Conservation (phyloP, 2,888 invertebrate genomes). For the Dastarcus helophoroides region DNA sequence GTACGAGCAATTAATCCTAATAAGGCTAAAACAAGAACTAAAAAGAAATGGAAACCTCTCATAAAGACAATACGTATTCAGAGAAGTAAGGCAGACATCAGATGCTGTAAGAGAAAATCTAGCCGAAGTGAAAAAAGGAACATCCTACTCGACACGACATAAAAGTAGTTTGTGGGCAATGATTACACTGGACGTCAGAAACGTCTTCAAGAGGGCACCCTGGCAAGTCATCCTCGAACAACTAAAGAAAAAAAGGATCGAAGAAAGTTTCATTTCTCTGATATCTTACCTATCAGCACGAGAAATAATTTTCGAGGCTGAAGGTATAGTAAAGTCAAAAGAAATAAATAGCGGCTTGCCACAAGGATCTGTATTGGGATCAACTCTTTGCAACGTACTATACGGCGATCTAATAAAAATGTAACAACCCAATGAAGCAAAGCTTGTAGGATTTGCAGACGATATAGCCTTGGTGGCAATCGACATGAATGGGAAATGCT, state of each 20-base stretch:
- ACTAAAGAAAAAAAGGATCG: constrained; percentile 6
- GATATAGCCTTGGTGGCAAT: constrained; percentile 8
- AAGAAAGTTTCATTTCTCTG: constrained; percentile 6
- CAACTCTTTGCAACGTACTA: too few species aligned
- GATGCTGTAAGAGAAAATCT: constrained; percentile 3
- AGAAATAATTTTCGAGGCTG: constrained; percentile 10
- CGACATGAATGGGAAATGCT: constrained; percentile 3
- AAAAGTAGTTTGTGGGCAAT: constrained; percentile 9
- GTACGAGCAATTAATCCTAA: too few species aligned
- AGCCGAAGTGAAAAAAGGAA: background rate
- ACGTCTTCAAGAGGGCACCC: constrained; percentile 15
- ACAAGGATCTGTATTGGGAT: too few species aligned
- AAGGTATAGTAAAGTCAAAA: too few species aligned
- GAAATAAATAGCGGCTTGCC: too few species aligned
- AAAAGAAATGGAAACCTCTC: too few species aligned
- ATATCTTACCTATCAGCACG: constrained; percentile 10
- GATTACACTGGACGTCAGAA: constrained; percentile 14
- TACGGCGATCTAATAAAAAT: too few species aligned
- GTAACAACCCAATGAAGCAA: constrained; percentile 3
- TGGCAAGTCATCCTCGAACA: constrained; percentile 12
- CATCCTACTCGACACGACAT: background rate
- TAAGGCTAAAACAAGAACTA: too few species aligned
- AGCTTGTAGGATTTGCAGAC: constrained; percentile 9
- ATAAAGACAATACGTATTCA: constrained; percentile 6
- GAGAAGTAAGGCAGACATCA: constrained; percentile 3